A percentile compares a stretch with the other conserved stretches of the same genome.
Conservation (phyloP, 1,140 invertebrate species). For the Melitaea cinxia region DNA sequence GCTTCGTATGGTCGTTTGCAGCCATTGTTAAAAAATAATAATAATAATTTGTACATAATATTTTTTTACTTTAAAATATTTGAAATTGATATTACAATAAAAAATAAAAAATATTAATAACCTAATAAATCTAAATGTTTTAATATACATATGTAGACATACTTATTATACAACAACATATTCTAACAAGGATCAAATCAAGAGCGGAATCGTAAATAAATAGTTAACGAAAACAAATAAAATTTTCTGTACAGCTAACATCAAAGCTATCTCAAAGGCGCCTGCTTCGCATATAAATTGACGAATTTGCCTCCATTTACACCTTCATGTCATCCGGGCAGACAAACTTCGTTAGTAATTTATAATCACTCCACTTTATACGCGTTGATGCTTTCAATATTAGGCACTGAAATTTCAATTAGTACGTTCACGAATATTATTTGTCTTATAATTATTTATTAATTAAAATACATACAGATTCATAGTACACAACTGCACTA, state of each 20-base stretch:
- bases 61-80: too few relatives aligned
- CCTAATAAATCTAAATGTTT: too few relatives aligned
- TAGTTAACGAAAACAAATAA: conserved; percentile 46
- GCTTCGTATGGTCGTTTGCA: too few relatives aligned
- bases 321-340: conserved; percentile 65
- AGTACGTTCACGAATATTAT: not conserved
- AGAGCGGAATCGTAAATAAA: conserved; percentile 25
- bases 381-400: conserved; percentile 52
- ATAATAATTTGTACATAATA: too few relatives aligned
- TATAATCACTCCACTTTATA: conserved; percentile 70
- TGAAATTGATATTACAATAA: too few relatives aligned
- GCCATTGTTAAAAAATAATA: too few relatives aligned
- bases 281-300: conserved; percentile 80
- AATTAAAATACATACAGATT: too few relatives aligned
- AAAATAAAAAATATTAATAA: too few relatives aligned
- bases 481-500: too few relatives aligned
- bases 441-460: not conserved
- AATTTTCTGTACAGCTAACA: conserved; percentile 62
- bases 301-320: conserved; percentile 79
- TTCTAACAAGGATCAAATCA: conserved; percentile 6
- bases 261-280: conserved; percentile 71
- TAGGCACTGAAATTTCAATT: conserved; percentile 22
- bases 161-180: too few relatives aligned
- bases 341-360: conserved; percentile 68
- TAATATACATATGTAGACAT: too few relatives aligned